Base-by-base conservation (phyloP, 1,140 invertebrate species). In the Lasioglossum albipes region DNA sequence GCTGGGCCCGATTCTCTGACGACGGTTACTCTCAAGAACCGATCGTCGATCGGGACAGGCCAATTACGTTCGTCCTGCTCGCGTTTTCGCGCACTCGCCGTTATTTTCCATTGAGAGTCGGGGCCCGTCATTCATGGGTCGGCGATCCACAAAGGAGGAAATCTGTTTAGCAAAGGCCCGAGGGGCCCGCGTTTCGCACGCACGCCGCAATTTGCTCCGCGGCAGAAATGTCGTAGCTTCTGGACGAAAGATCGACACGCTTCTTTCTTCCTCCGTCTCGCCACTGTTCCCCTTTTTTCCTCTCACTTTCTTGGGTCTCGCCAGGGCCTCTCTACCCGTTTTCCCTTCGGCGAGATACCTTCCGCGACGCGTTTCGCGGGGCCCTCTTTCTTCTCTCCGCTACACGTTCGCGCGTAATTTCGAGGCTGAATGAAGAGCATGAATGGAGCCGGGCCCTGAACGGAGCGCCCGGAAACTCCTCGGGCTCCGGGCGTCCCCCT, bases 391-490 rank as follows among this genome's bases (percentile, higher is more conserved):
- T 10, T n/a, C 57, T 62, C 59, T 36, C 57, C 52, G 62, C 49
- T 52, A 59, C 68, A 45, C 79, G 54, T 22, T 83, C 77, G 81
- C 75, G 70, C 65, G 84, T 70, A 76, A 85, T 88, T 88, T 88
- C 82, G 78, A 88, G 61, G 62, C 49, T 86, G 84, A 86, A 86
- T 84, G 87, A 86, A 86, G 84, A 86, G 79, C 74, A 82, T 88
- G 87, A 88, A 88, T 88, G 87, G 82, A 61, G 69, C 1, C 6
- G 16, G 57, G 72, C 27, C 36, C 52, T 59, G 45, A 42, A n/a
- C 76, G 85, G 75, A 61, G 78, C 74, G 86, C 62, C 86, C 87
- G 87, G 87, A 88, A 86, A 76, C 65, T 65, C 27, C 61, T 54
- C 52, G 36, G 76, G 57, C 65, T 49, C 54, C 61, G 22, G 36